A percentile compares a stretch with the other conserved stretches of the same genome.
Evolutionary conservation across 2,888 invertebrate species (phyloP).

Genomic region (Himalopsyche anomala): DNA sequence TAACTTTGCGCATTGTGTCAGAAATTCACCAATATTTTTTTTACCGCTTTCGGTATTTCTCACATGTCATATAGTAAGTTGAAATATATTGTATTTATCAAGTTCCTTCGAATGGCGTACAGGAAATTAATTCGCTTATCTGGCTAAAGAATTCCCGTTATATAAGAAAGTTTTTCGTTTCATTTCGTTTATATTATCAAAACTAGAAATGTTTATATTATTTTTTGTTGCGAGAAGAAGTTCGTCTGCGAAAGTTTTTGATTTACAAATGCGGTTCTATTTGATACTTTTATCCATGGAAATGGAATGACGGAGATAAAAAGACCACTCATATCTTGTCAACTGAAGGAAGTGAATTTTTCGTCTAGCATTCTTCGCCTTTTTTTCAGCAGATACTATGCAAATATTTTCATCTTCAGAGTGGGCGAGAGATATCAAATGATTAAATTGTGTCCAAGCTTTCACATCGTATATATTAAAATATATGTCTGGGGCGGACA

Average conservation of each 20-base stretch:
- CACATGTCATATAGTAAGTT: not conserved
- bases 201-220: not conserved
- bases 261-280: slow-evolving; percentile 5
- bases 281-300: not conserved
- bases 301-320: not conserved
- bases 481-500: no score
- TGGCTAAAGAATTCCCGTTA: not conserved
- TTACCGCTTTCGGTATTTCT: not conserved
- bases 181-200: not conserved
- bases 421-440: no score
- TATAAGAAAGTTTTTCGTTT: slow-evolving; percentile 4
- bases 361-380: not conserved
- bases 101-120: slow-evolving; percentile 4
- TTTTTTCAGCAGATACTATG: not conserved
- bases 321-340: not conserved
- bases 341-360: not conserved
- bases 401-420: no score
- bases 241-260: not conserved
- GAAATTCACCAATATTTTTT: not conserved
- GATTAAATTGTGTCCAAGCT: no score
- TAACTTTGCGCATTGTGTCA: no score
- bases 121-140: slow-evolving; percentile 25
- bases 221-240: not conserved
- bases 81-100: not conserved
- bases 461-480: no score